Conservation (phyloP, 2,888 invertebrate species). For the Griposia aprilina region DNA sequence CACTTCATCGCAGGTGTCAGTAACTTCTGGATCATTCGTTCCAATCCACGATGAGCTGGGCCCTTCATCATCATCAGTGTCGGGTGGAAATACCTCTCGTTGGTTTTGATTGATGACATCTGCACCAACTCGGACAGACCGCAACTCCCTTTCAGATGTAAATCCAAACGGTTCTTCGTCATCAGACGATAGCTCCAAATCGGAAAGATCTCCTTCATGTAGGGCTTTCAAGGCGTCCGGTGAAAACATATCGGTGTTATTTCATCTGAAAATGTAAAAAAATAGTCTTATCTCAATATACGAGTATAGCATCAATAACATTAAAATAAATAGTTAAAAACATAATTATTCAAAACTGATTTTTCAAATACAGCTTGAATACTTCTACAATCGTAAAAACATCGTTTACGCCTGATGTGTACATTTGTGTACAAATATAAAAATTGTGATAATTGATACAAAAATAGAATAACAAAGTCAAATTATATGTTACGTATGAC, state of each 20-base stretch:
- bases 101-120: not conserved
- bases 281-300: not conserved
- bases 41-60: not conserved
- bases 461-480: not conserved
- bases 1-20: not conserved
- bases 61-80: not conserved
- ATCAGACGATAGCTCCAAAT: too few relatives aligned
- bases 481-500: too few relatives aligned
- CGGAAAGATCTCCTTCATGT: too few relatives aligned
- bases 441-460: not conserved
- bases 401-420: constrained; percentile 1
- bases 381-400: not conserved
- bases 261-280: not conserved
- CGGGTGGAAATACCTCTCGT: not conserved
- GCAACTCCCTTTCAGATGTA: not conserved
- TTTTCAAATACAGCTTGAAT: not conserved
- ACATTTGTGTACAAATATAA: not conserved
- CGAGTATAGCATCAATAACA: not conserved
- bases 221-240: too few relatives aligned
- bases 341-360: not conserved
- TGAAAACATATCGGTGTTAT: not conserved
- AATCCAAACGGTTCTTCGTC: too few relatives aligned
- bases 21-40: not conserved
- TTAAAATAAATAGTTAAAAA: not conserved
- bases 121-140: not conserved